Conservation (phyloP, 2,797 vertebrate species). For the Naso thynnoides region DNA sequence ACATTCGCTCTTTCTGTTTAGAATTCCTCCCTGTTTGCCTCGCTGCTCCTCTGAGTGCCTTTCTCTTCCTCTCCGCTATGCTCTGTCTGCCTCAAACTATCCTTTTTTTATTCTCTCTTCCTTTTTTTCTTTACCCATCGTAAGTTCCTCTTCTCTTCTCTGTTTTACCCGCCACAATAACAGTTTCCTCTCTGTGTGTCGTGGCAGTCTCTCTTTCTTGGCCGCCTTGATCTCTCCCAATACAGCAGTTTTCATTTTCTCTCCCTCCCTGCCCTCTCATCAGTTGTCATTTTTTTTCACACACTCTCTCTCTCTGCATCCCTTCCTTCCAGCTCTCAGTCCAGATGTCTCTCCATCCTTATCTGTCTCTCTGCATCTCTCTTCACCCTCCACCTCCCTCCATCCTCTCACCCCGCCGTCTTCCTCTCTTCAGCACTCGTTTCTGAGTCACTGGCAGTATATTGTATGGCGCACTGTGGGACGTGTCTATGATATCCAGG, state of each 20-base stretch:
- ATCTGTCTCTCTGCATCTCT: constrained; percentile 35
- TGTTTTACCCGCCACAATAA: constrained; percentile 37
- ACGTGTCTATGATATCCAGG: constrained; percentile 83
- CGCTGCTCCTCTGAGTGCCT: constrained; percentile 57
- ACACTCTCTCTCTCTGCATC: constrained; percentile 27
- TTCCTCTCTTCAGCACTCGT: constrained; percentile 47
- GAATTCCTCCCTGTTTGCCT: constrained; percentile 68
- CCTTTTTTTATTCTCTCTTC: constrained; percentile 49
- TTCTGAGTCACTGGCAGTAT: constrained; percentile 72
- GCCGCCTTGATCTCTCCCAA: constrained; percentile 55
- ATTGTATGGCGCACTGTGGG: constrained; percentile 74
- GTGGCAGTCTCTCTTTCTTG: constrained; percentile 53
- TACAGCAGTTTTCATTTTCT: constrained; percentile 52
- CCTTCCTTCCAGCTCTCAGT: constrained; percentile 40
- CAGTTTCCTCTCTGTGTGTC: constrained; percentile 49
- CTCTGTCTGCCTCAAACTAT: constrained; percentile 59
- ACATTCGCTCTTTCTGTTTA: constrained; percentile 55
- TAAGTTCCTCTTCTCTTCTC: constrained; percentile 32
- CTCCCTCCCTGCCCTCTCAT: constrained; percentile 52
- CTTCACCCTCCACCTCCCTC: constrained; percentile 27
- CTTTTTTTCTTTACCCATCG: constrained; percentile 39
- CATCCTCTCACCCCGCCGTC: constrained; percentile 33
- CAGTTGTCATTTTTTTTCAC: constrained; percentile 56
- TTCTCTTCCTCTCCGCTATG: constrained; percentile 53
- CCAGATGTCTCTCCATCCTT: constrained; percentile 58